phyloP scores from a whole-genome alignment of 2,888 invertebrate genomes.

The Eumerus sabulonum region DNA sequence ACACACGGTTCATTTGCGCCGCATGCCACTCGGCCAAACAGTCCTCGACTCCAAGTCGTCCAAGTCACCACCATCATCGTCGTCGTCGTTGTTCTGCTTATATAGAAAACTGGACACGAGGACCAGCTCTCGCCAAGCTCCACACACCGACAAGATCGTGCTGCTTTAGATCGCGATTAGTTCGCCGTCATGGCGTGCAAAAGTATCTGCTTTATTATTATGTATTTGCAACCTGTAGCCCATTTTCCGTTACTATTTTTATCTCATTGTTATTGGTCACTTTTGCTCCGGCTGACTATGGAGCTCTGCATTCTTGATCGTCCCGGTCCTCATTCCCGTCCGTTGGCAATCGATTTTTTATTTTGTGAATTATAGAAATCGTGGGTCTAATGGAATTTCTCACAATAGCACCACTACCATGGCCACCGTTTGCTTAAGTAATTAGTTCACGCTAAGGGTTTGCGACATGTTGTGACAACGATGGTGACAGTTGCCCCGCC shows the following conservation, averaged over 20 bases:
- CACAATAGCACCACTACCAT: slow-evolving; percentile 5
- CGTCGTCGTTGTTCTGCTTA: slow-evolving; percentile 38
- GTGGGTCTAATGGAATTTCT: slow-evolving; percentile 37
- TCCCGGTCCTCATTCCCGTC: slow-evolving; percentile 18
- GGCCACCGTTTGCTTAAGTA: slow-evolving; percentile 57
- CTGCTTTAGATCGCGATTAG: slow-evolving; percentile 65
- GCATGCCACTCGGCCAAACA: slow-evolving; percentile 35
- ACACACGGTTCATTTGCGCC: slow-evolving; percentile 65
- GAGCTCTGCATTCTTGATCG: slow-evolving; percentile 7
- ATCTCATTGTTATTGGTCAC: slow-evolving; percentile 51
- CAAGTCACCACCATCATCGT: neutral
- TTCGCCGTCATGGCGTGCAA: slow-evolving; percentile 57
- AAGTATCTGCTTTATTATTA: slow-evolving; percentile 62
- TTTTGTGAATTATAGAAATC: slow-evolving; percentile 64
- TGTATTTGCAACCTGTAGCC: slow-evolving; percentile 41
- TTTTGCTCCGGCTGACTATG: slow-evolving; percentile 10
- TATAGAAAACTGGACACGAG: slow-evolving; percentile 55
- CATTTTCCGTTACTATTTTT: slow-evolving; percentile 54
- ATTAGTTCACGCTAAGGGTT: slow-evolving; percentile 69
- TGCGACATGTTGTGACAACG: slow-evolving; percentile 66
- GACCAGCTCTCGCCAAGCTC: slow-evolving; percentile 17
- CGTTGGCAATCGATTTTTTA: slow-evolving; percentile 56
- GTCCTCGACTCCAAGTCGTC: no score
- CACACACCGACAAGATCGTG: slow-evolving; percentile 48
- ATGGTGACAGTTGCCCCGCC: slow-evolving; percentile 58